Evolutionary conservation across 2,113 vertebrate species (phyloP).

Genomic region (Muntiacus muntjak): DNA sequence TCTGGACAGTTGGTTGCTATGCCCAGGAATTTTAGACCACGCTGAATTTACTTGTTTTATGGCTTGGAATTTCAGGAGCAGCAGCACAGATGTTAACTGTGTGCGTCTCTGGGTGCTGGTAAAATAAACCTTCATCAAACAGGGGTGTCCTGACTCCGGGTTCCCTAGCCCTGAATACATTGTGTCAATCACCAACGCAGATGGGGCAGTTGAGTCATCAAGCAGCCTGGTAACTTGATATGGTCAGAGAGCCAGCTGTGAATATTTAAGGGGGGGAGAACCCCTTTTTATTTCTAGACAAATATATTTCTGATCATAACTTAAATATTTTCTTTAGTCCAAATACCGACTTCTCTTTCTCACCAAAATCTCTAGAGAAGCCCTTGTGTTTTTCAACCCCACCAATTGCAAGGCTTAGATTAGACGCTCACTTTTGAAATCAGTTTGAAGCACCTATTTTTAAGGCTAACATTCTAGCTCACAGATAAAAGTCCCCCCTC

Average conservation of each 20-base stretch:
- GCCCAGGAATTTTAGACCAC: not conserved
- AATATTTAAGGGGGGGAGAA: not conserved
- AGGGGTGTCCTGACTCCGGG: not conserved
- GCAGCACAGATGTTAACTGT: not conserved
- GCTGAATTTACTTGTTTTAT: not conserved
- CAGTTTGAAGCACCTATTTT: not conserved
- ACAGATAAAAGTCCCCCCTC: not conserved
- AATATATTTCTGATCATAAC: not conserved
- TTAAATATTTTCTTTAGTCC: constrained; percentile 23
- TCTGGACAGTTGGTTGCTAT: not conserved
- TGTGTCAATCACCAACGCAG: not conserved
- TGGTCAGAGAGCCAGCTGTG: not conserved
- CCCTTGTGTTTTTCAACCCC: not conserved
- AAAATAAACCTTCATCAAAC: constrained; percentile 42
- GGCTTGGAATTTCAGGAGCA: not conserved
- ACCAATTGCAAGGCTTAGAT: not conserved
- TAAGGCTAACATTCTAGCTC: not conserved
- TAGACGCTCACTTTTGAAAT: not conserved
- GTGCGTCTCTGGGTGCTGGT: not conserved
- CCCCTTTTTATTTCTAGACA: not conserved
- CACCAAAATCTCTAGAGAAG: not conserved
- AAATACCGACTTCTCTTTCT: not conserved
- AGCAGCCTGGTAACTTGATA: not conserved
- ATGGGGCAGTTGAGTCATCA: not conserved
- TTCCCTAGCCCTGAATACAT: not conserved